Evolutionary conservation across 2,797 vertebrate genomes (phyloP), one percentile per base, ranked within the genome.

Genomic region (Fundulus diaphanus): DNA sequence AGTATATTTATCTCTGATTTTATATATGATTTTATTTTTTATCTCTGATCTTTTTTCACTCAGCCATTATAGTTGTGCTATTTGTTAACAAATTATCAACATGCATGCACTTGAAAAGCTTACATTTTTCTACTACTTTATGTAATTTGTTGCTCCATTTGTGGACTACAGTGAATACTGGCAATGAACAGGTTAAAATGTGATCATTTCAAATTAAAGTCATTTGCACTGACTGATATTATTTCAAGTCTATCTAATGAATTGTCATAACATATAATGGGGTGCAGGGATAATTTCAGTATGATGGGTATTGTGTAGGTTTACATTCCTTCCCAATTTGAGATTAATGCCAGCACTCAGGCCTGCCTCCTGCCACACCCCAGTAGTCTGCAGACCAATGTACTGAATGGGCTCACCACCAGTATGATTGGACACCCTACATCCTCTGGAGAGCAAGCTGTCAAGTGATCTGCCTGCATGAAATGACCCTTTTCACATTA

Each of bases 331-430:
- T 84, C 85, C 88, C 90, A 93, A 94, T 95, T 91, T 83, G 88
- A 94, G 93, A 95, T 93, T 82, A 93, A 95, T 93, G 88, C 82
- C 68, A 71, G 89, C 88, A 89, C 81, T 83, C 77, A 75, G 86
- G 72, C 83, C 90, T 49, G 72, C 91, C 88, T 88, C 73, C 77
- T 81, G 78, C 90, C 92, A 89, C 91, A 89, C 89, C 92, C 91
- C 85, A 46, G 80, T 87, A 92, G 92, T 94, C 91, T 94, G 93
- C 90, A 92, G 84, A 81, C 85, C 63, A 80, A 80, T 82, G 83
- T 82, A 88, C 83, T 80, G 56, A 83, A 74, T 66, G 79, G 79
- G 67, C 79, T 78, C 87, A 76, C 83, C 79, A 78, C 85, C 86
- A 92, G 86, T 85, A 88, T 89, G 89, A 94, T 90, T 88, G 92